Evolutionary conservation across 2,797 vertebrate species (phyloP), one percentile per base, ranked within the genome.

Genomic region (Acrossocheilus wenchowensis): DNA sequence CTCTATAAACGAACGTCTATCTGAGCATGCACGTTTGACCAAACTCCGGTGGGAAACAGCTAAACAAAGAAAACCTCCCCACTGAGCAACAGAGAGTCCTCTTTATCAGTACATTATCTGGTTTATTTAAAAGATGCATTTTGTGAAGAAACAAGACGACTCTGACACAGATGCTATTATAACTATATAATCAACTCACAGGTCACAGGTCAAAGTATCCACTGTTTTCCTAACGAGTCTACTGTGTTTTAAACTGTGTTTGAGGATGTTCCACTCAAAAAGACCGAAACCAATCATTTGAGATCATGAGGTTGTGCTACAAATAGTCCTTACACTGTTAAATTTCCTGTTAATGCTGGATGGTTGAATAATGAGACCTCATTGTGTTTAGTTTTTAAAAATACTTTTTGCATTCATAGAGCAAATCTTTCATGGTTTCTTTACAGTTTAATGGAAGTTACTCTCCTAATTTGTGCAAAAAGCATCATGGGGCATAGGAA

Each of bases 51-150:
- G 26, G 26, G 12, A 2, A 41, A 71, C 14, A 5, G 30, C 57
- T 78, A 43, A n/a, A 85, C 43, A 77, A 77, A 75, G 45, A 45
- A 39, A 57, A 72, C 41, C 54, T 36, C 62, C 54, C 15, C 45
- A 75, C 4, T 48, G 60, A 36, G 52, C 36, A 62, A 36, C 45
- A 80, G 78, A 57, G 23, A 81, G 81, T 86, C 15, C n/a, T 86
- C 88, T 89, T 91, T 73, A 93, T 93, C 87, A 92, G 93, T 92
- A 94, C 93, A 90, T 83, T 50, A 94, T 83, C 80, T 90, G 88
- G 43, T 87, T 89, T 62, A 90, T 87, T 89, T 89, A 57, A 77
- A 41, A 87, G n/a, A n/a, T n/a, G n/a, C n/a, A n/a, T n/a, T n/a
- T n/a, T n/a, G n/a, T n/a, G n/a, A n/a, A n/a, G 62, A 78, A 36